Evolutionary conservation across 2,888 invertebrate species (phyloP), one percentile per base, ranked within the genome.

Genomic region (Malacosoma neustria): DNA sequence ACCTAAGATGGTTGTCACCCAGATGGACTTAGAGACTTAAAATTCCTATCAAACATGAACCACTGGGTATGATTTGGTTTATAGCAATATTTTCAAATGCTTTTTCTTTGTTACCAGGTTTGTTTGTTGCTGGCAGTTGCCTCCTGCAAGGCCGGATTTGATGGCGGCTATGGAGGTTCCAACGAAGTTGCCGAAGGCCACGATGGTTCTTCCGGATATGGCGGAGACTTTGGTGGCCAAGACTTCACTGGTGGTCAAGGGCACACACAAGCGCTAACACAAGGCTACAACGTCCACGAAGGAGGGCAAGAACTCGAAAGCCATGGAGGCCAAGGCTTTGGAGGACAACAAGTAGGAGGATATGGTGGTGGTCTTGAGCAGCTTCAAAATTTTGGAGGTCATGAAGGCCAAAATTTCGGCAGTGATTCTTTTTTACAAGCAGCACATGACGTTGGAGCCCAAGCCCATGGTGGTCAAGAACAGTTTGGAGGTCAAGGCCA

Each of bases 91-190:
- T n/a, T n/a, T n/a, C n/a, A n/a, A n/a, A n/a, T n/a, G n/a, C n/a
- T 13, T 14, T 49, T 41, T 41, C 35, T 36, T 48, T 65, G 36
- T 51, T 72, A 69, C 0, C 69, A 85, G 85, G 65, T 82, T 44
- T 81, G 74, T 72, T 57, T 82, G 55, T 55, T 85, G 49, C 57
- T 84, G 68, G 81, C 74, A 61, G 74, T 75, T 54, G 82, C 80
- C 61, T 61, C 67, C 43, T 73, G 81, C 72, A 71, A 69, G 58
- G 85, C 82, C 49, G 74, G 81, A 35, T 61, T 53, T 36, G 55
- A 63, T 40, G 55, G 57, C 14, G 60, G 61, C 29, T 67, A 60
- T 22, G 22, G 22, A 22, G 22, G 6, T 44, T 59, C 68, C 41
- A 61, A 67, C 43, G 64, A 63, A 14, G 46, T 66, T 15, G 43